Conservation (phyloP, 2,888 invertebrate species). For the Druceiella hillmani region DNA sequence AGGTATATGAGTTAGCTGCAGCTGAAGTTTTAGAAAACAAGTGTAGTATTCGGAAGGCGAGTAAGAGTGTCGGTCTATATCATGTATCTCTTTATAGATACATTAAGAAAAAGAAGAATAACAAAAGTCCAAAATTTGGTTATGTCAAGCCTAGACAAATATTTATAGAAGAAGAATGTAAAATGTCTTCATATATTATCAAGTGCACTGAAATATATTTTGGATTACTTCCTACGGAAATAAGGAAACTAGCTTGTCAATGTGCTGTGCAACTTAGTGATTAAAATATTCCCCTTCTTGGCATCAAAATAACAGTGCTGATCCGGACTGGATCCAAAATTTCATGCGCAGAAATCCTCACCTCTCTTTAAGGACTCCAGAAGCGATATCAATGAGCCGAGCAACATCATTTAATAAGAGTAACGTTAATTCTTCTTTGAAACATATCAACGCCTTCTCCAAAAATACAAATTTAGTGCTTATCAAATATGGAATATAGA, state of each 20-base stretch:
- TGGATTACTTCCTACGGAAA: constrained; percentile 16
- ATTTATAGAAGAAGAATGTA: too few relatives aligned
- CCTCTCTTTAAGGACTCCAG: constrained; percentile 24
- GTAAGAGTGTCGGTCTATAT: too few relatives aligned
- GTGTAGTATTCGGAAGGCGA: too few relatives aligned
- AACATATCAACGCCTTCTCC: constrained; percentile 16
- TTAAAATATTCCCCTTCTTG: constrained; percentile 16
- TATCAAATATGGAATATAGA: too few relatives aligned
- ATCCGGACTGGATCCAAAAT: constrained; percentile 20
- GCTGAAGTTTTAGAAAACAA: too few relatives aligned
- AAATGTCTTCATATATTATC: constrained; percentile 8
- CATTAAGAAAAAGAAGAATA: too few relatives aligned
- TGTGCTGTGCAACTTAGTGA: constrained; percentile 15
- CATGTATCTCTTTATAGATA: too few relatives aligned
- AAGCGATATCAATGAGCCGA: constrained; percentile 22
- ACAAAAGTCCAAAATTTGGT: too few relatives aligned
- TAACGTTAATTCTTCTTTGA: constrained; percentile 21
- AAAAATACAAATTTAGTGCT: too few relatives aligned
- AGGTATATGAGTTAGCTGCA: too few relatives aligned
- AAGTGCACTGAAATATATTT: constrained; percentile 15
- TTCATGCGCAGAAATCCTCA: constrained; percentile 22
- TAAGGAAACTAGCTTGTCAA: constrained; percentile 15
- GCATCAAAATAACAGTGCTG: constrained; percentile 15
- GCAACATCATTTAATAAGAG: constrained; percentile 19
- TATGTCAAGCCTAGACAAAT: too few relatives aligned